These are phyloP conservation scores for Portevinia maculata DNA, from an alignment of 2,888 invertebrate genomes.

Conservation along the genomic window DNA sequence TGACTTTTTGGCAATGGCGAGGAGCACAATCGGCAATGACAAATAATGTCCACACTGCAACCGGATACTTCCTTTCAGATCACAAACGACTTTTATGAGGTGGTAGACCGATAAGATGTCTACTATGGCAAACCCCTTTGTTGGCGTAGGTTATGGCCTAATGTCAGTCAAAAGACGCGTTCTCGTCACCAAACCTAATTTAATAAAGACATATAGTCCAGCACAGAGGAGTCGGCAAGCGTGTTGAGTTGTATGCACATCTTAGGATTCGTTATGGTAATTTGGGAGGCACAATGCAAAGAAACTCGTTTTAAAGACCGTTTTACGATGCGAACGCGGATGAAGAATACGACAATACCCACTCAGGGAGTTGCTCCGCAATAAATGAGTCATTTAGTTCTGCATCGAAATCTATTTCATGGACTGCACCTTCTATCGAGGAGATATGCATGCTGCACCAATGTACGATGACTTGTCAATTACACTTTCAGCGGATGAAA, in stretches of 20 bases:
- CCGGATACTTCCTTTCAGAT: slow-evolving; percentile 73
- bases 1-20: slow-evolving; percentile 58
- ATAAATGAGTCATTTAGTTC: slow-evolving; percentile 61
- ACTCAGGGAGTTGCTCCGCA: slow-evolving; percentile 20
- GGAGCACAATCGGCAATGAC: slow-evolving; percentile 58
- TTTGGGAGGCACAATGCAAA: slow-evolving; percentile 51
- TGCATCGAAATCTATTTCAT: slow-evolving; percentile 50
- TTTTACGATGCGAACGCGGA: slow-evolving; percentile 54
- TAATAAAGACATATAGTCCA: slow-evolving; percentile 72
- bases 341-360: slow-evolving; percentile 39
- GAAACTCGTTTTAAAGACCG: slow-evolving; percentile 13
- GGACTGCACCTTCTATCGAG: slow-evolving; percentile 45
- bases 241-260: slow-evolving; percentile 35
- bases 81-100: slow-evolving; percentile 53
- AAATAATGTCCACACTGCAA: slow-evolving; percentile 63
- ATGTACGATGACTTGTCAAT: slow-evolving; percentile 9
- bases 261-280: slow-evolving; percentile 68
- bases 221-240: slow-evolving; percentile 29
- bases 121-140: slow-evolving; percentile 61
- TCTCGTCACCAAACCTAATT: slow-evolving; percentile 65
- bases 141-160: slow-evolving; percentile 70
- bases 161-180: slow-evolving; percentile 49
- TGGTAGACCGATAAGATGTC: slow-evolving; percentile 61
- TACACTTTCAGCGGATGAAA: slow-evolving; percentile 30
- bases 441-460: slow-evolving; percentile 28